Base-by-base conservation (phyloP, 2,797 vertebrate genomes). In the Phataginus tricuspis region DNA sequence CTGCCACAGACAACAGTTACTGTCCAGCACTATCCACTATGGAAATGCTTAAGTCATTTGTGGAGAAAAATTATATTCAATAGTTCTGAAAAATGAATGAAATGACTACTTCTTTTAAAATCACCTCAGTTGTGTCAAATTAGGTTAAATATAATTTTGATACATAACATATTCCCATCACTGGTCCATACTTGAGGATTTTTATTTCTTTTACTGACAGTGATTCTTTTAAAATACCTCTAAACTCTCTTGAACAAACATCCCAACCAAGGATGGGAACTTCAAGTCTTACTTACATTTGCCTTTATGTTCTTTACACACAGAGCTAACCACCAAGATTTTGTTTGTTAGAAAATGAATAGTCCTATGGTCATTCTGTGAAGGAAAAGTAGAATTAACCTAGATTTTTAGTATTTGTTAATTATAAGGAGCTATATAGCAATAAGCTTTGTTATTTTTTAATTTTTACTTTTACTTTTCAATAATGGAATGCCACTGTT, bases 341-440 rank as follows among this genome's bases (percentile, higher is more conserved):
- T 25, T 53, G 19, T 27, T 94, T 80, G 71, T 72, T 64, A 57
- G 92, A 57, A 86, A 90, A 95, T 64, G 39, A 95, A 3, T 7
- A 61, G 21, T 34, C 29, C 69, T 45, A 4, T 4, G 34, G n/a
- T 13, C 31, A 51, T 18, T 93, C 79, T 77, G 80, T 27, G 19
- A 64, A 88, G 53, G 61, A 80, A 74, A 64, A 12, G 61, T 5
- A 93, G 42, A 79, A 84, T 85, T 59, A 91, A 29, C 75, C 53
- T 69, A 15, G 5, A 37, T 57, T 79, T 55, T 34, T 29, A 80
- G n/a, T 3, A 3, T 19, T 16, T 18, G 7, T 74, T 53, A 57
- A 55, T 57, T 80, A 79, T 9, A 2, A 42, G 39, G 45, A 31
- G 66, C 21, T 51, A 51, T 4, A 16, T 8, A 31, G 21, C 5